A percentile compares a stretch with the other conserved stretches of the same genome.
These are phyloP conservation scores for Echiichthys vipera DNA, from an alignment of 2,797 vertebrate genomes.

Conservation along the genomic window DNA sequence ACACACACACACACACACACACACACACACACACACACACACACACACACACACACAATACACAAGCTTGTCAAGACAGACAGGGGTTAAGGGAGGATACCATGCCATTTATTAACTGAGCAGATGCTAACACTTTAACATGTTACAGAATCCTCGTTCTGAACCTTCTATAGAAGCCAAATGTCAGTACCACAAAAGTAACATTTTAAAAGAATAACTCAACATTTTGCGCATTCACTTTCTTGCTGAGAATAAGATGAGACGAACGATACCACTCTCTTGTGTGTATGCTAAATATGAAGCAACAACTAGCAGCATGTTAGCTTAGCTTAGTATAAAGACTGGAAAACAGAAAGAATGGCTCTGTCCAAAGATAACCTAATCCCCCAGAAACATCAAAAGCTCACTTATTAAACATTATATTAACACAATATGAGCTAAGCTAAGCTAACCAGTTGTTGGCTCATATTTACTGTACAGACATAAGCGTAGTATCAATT, in stretches of 20 bases:
- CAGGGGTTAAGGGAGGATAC: slow-evolving; percentile 40
- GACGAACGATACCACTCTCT: not conserved
- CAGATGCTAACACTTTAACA: slow-evolving; percentile 3
- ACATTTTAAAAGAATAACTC: not conserved
- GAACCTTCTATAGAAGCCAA: not conserved
- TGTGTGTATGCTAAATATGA: not conserved
- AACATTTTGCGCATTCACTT: not conserved
- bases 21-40: slow-evolving; percentile 37
- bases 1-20: slow-evolving; percentile 18
- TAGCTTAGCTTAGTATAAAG: slow-evolving; percentile 1
- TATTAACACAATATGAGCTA: not conserved
- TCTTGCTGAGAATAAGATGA: not conserved
- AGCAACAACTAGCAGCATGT: not conserved
- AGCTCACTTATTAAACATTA: not conserved
- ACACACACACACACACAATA: slow-evolving; percentile 19
- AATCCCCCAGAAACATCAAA: not conserved
- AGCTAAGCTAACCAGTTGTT: not conserved
- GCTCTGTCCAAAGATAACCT: not conserved
- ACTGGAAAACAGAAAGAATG: not conserved
- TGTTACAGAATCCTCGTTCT: not conserved
- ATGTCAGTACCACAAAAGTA: not conserved
- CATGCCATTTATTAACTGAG: slow-evolving; percentile 20
- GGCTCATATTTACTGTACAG: not conserved
- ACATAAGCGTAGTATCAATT: not conserved
- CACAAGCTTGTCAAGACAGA: slow-evolving; percentile 48